Evolutionary conservation across 2,888 invertebrate species (phyloP).

Genomic region (Archips xylosteana): DNA sequence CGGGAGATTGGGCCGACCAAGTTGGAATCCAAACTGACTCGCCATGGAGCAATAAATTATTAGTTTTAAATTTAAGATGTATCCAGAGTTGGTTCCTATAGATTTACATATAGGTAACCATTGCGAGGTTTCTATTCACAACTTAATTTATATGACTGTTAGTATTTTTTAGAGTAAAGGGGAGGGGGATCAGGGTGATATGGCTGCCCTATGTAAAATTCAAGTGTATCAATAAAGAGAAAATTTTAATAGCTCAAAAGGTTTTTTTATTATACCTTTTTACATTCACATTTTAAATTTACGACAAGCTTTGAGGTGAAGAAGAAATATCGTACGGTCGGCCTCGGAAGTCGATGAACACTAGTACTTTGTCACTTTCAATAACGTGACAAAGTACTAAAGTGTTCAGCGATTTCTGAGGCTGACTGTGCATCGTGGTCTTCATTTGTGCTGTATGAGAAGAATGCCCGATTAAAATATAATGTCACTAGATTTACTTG

Average conservation of each 20-base stretch:
- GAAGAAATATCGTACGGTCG: too few species aligned
- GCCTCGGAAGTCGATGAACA: too few species aligned
- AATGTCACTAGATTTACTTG: too few species aligned
- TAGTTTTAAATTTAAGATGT: slow-evolving; percentile 35
- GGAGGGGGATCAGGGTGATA: slow-evolving; percentile 10
- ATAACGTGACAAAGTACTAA: too few species aligned
- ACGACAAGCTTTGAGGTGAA: too few species aligned
- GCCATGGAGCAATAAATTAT: slow-evolving; percentile 30
- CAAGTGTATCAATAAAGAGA: slow-evolving; percentile 14
- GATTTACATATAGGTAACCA: slow-evolving; percentile 43
- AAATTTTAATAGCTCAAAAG: slow-evolving; percentile 6
- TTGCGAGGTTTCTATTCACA: slow-evolving; percentile 30
- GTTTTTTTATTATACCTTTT: background rate
- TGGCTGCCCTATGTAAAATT: slow-evolving; percentile 10
- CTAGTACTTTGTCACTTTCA: too few species aligned
- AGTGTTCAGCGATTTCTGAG: too few species aligned
- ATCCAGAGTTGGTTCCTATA: slow-evolving; percentile 55
- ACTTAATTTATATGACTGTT: slow-evolving; percentile 38
- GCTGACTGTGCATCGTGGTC: too few species aligned
- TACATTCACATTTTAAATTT: too few species aligned
- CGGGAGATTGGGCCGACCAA: background rate
- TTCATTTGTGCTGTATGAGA: too few species aligned
- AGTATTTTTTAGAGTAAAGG: slow-evolving; percentile 30
- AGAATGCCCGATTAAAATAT: too few species aligned
- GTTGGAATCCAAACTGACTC: slow-evolving; percentile 8